Evolutionary conservation across 2,888 invertebrate species (phyloP).

Genomic region (Chaetogeoica ovagalla): DNA sequence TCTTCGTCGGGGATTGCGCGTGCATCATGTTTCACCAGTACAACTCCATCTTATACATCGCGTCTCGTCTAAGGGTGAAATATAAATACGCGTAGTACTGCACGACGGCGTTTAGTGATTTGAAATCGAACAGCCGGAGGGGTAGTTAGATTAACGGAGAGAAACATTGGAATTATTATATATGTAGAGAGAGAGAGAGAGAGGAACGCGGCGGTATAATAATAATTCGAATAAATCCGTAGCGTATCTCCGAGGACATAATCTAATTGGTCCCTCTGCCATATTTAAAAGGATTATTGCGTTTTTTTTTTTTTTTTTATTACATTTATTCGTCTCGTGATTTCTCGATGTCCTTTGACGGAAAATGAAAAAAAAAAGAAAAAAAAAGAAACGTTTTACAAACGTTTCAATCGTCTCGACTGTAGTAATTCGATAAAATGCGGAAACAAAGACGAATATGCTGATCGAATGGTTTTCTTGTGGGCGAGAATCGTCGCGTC

Average conservation of each 20-base stretch:
- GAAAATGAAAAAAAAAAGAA: too few relatives aligned
- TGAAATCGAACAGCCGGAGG: too few relatives aligned
- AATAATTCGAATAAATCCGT: slow-evolving; percentile 22
- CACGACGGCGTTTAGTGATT: not conserved
- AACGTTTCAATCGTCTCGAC: slow-evolving; percentile 13
- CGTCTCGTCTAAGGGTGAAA: not conserved
- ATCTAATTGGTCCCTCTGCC: slow-evolving; percentile 42
- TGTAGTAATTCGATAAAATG: not conserved
- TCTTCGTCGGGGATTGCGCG: slow-evolving; percentile 18
- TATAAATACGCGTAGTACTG: not conserved
- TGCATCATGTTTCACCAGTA: slow-evolving; percentile 45
- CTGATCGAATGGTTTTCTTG: too few relatives aligned
- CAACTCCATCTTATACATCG: not conserved
- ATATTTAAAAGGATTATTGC: not conserved
- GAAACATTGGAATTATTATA: slow-evolving; percentile 36
- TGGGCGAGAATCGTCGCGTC: too few relatives aligned
- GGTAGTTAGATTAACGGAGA: not conserved
- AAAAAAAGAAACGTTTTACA: not conserved
- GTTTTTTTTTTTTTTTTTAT: slow-evolving; percentile 33
- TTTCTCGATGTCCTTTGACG: not conserved
- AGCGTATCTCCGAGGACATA: not conserved
- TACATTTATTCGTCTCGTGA: slow-evolving; percentile 4
- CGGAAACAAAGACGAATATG: not conserved
- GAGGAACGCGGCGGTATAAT: not conserved
- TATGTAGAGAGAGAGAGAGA: too few relatives aligned